phyloP scores from a whole-genome alignment of 2,797 vertebrate species.

The Karalla daura region DNA sequence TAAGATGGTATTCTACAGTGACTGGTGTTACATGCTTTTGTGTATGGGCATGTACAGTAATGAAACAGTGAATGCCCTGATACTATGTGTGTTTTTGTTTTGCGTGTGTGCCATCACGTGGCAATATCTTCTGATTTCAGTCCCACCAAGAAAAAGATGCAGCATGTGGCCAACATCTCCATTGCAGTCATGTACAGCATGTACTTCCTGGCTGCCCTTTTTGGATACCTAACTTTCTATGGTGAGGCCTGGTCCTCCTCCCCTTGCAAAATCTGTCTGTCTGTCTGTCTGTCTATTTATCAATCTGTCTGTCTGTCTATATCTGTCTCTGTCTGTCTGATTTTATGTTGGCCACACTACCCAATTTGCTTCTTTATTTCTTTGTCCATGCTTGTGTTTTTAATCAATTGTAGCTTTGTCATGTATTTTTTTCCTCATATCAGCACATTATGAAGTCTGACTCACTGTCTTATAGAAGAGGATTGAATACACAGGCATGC shows the following conservation, averaged over 20 bases:
- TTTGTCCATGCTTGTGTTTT: not conserved
- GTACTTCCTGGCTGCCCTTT: slow-evolving; percentile 98
- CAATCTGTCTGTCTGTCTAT: slow-evolving; percentile 1
- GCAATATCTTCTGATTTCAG: slow-evolving; percentile 82
- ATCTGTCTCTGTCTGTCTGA: not conserved
- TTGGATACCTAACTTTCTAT: slow-evolving; percentile 99
- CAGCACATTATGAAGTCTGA: not conserved
- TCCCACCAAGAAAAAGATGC: slow-evolving; percentile 96
- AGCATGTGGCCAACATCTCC: slow-evolving; percentile 97
- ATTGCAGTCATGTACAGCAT: slow-evolving; percentile 96
- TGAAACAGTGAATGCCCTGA: slow-evolving; percentile 19
- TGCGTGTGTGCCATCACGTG: slow-evolving; percentile 52
- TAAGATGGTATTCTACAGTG: slow-evolving; percentile 21
- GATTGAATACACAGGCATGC: not conserved
- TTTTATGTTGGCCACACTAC: not conserved
- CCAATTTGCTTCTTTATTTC: slow-evolving; percentile 15
- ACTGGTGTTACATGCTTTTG: slow-evolving; percentile 12
- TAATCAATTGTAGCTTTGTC: not conserved
- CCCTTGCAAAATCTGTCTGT: slow-evolving; percentile 1
- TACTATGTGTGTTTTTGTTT: slow-evolving; percentile 24
- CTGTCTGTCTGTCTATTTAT: not conserved
- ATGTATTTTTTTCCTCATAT: slow-evolving; percentile 8
- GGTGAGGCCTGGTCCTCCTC: slow-evolving; percentile 83
- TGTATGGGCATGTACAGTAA: slow-evolving; percentile 11
- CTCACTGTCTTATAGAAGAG: not conserved